Evolutionary conservation across 2,113 vertebrate genomes (phyloP).

Genomic region (Perca schrenkii): DNA sequence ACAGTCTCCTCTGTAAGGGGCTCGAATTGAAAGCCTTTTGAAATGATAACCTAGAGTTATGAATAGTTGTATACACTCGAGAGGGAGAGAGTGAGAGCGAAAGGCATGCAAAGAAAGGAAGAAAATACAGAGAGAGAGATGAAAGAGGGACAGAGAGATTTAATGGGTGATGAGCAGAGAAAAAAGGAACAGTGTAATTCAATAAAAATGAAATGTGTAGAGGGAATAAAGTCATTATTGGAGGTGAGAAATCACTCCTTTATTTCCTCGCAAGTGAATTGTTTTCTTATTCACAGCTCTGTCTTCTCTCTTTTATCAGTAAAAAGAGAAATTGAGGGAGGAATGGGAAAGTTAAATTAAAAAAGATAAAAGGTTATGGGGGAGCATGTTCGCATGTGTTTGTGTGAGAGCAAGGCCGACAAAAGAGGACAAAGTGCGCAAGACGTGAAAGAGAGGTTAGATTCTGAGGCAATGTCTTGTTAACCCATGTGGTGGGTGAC

Average conservation of each 20-base stretch:
- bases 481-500: slow-evolving; percentile 73
- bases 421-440: slow-evolving; percentile 49
- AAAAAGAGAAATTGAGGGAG: slow-evolving; percentile 15
- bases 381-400: slow-evolving; percentile 13
- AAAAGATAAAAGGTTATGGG: slow-evolving; percentile 24
- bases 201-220: slow-evolving; percentile 51
- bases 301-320: slow-evolving; percentile 38
- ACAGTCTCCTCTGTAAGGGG: slow-evolving; percentile 52
- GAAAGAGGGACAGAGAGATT: slow-evolving; percentile 22
- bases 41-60: slow-evolving; percentile 78
- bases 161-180: slow-evolving; percentile 57
- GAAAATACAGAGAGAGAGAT: neutral
- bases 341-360: neutral
- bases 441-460: slow-evolving; percentile 65
- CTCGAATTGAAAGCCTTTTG: slow-evolving; percentile 71
- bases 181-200: slow-evolving; percentile 56
- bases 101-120: slow-evolving; percentile 24
- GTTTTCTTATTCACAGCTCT: slow-evolving; percentile 48
- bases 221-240: slow-evolving; percentile 64
- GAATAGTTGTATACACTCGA: slow-evolving; percentile 62
- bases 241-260: slow-evolving; percentile 46
- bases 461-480: slow-evolving; percentile 68
- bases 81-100: slow-evolving; percentile 35
- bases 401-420: slow-evolving; percentile 25
- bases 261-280: slow-evolving; percentile 31